Evolutionary conservation across 2,888 invertebrate species (phyloP).

Genomic region (Xylophagus ater): DNA sequence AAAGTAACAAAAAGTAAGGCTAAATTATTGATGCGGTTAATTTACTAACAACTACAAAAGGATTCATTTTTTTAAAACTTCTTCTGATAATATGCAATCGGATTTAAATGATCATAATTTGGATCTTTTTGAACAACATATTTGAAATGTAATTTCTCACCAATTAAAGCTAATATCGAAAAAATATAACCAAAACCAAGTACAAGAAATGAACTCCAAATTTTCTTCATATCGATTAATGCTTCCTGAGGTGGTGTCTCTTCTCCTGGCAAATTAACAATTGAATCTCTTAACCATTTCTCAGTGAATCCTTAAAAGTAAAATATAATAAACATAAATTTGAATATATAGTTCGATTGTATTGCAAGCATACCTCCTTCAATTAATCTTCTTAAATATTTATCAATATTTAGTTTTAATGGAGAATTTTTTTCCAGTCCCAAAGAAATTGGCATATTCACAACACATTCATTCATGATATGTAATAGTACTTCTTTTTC

Average conservation of each 20-base stretch:
- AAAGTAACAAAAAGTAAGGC: too few relatives aligned
- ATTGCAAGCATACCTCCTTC: slow-evolving; percentile 49
- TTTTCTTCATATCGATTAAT: slow-evolving; percentile 63
- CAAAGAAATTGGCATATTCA: slow-evolving; percentile 69
- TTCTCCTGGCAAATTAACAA: slow-evolving; percentile 47
- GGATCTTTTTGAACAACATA: slow-evolving; percentile 54
- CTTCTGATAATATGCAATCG: slow-evolving; percentile 31
- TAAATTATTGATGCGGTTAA: too few relatives aligned
- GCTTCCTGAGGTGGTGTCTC: slow-evolving; percentile 57
- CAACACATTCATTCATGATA: slow-evolving; percentile 70
- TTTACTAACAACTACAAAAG: too few relatives aligned
- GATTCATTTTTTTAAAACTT: slow-evolving; percentile 2
- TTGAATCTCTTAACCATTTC: slow-evolving; percentile 70
- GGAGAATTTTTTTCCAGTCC: slow-evolving; percentile 76
- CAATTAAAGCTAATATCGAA: slow-evolving; percentile 45
- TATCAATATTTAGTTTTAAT: slow-evolving; percentile 55
- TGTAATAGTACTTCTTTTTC: slow-evolving; percentile 44
- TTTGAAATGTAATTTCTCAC: slow-evolving; percentile 58
- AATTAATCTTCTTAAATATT: slow-evolving; percentile 52
- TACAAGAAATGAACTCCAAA: slow-evolving; percentile 66
- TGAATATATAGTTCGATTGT: neutral
- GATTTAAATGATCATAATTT: slow-evolving; percentile 52
- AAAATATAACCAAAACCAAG: slow-evolving; percentile 57
- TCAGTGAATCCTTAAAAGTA: slow-evolving; percentile 51
- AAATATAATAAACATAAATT: neutral